Conservation (phyloP, 64 coral and sea anemone genomes). For the Pocillopora damicornis region DNA sequence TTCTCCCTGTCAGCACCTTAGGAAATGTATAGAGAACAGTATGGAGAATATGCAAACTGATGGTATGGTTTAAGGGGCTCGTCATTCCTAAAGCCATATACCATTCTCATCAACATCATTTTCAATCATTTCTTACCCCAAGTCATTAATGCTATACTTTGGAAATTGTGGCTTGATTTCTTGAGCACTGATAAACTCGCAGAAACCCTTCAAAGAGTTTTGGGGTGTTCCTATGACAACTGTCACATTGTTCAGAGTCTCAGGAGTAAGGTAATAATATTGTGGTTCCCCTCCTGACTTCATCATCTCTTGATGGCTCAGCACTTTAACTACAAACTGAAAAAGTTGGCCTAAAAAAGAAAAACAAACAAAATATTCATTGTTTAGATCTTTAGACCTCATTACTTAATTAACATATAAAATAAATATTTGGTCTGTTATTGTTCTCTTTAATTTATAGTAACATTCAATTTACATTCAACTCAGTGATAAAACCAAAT, state of each 20-base stretch:
- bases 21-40: too few relatives aligned
- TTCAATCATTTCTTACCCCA: constrained; percentile 21
- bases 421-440: too few relatives aligned
- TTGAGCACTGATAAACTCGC: background rate
- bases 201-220: background rate
- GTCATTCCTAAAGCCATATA: too few relatives aligned
- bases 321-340: constrained; percentile 47
- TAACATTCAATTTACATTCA: too few relatives aligned
- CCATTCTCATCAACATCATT: background rate
- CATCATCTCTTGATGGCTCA: constrained; percentile 34
- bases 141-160: constrained; percentile 30
- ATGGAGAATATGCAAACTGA: too few relatives aligned
- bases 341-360: constrained; percentile 15
- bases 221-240: constrained; percentile 51
- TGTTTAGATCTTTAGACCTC: background rate
- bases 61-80: too few relatives aligned
- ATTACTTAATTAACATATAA: too few relatives aligned
- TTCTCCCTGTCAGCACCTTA: too few relatives aligned
- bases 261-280: constrained; percentile 53
- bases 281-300: background rate
- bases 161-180: background rate
- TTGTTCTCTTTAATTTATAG: too few relatives aligned
- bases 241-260: constrained; percentile 46
- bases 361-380: background rate
- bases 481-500: too few relatives aligned